A percentile compares a stretch with the other conserved stretches of the same genome.
phyloP scores from a whole-genome alignment of 2,113 vertebrate genomes.

The Grantiella picta region DNA sequence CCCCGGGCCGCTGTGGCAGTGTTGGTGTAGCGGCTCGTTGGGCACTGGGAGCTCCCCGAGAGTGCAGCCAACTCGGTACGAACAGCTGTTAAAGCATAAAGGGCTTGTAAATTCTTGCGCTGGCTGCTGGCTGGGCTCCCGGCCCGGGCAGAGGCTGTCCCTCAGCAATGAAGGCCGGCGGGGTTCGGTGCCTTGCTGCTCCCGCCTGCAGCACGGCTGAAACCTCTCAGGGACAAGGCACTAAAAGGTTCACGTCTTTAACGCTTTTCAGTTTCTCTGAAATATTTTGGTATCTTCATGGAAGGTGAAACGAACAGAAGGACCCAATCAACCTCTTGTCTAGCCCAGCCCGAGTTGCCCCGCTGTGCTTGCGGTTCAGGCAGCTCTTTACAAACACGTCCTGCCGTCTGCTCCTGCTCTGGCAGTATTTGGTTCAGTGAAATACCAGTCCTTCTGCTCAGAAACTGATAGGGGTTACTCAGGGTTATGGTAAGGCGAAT shows the following conservation, averaged over 20 bases:
- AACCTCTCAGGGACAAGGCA: too few relatives aligned
- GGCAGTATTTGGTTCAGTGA: neutral
- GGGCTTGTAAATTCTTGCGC: neutral
- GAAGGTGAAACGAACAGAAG: neutral
- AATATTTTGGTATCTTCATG: neutral
- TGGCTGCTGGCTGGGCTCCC: neutral
- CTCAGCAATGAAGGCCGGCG: neutral
- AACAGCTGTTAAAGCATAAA: neutral
- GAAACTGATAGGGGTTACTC: neutral
- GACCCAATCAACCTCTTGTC: neutral
- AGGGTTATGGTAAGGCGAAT: neutral
- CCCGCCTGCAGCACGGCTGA: too few relatives aligned
- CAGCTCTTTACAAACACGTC: neutral
- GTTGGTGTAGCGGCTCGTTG: too few relatives aligned
- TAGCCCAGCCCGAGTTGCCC: neutral
- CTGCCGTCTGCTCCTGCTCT: neutral
- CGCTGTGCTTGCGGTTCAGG: neutral
- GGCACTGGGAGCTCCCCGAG: too few relatives aligned
- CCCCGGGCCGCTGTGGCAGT: neutral
- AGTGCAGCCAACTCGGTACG: rapidly evolving
- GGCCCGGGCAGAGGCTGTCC: neutral
- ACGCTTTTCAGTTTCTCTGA: rapidly evolving
- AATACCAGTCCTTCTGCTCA: neutral
- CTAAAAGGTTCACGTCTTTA: too few relatives aligned
- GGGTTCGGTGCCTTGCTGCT: too few relatives aligned